phyloP scores from a whole-genome alignment of 1,140 invertebrate genomes.

The Elysia chlorotica region DNA sequence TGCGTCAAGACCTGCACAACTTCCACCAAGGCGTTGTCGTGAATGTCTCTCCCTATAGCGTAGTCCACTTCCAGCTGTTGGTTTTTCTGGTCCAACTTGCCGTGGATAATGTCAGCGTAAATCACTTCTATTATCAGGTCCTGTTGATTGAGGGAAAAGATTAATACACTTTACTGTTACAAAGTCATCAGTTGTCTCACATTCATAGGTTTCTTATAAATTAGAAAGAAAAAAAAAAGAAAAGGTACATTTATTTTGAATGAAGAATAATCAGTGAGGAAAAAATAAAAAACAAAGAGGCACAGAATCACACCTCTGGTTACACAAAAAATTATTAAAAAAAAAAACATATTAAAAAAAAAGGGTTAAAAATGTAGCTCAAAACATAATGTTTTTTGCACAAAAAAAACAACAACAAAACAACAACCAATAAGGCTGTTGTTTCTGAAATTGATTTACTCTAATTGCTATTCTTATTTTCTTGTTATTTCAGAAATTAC shows the following conservation, averaged over 20 bases:
- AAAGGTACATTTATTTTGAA: no score
- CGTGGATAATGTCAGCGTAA: conserved; percentile 94
- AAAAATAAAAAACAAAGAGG: neutral
- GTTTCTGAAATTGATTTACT: no score
- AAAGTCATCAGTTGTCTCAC: no score
- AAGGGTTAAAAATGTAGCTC: neutral
- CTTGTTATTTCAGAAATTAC: no score
- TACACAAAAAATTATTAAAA: neutral
- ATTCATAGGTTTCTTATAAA: no score
- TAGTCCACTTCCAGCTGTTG: conserved; percentile 92
- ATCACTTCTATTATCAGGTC: conserved; percentile 98
- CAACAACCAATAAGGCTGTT: no score
- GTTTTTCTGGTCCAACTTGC: conserved; percentile 95
- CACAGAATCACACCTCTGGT: neutral
- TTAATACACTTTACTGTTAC: no score
- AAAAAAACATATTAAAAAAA: neutral
- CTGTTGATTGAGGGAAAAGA: conserved; percentile 35
- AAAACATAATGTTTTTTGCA: no score
- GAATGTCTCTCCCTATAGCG: conserved; percentile 89
- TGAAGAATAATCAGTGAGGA: neutral
- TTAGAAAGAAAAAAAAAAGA: no score
- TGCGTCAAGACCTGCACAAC: conserved; percentile 57
- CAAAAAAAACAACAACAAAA: no score
- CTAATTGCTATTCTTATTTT: no score
- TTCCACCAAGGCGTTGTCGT: conserved; percentile 66